These are phyloP conservation scores for Xylocopa sonorina DNA, from an alignment of 1,140 invertebrate species.

Conservation along the genomic window DNA sequence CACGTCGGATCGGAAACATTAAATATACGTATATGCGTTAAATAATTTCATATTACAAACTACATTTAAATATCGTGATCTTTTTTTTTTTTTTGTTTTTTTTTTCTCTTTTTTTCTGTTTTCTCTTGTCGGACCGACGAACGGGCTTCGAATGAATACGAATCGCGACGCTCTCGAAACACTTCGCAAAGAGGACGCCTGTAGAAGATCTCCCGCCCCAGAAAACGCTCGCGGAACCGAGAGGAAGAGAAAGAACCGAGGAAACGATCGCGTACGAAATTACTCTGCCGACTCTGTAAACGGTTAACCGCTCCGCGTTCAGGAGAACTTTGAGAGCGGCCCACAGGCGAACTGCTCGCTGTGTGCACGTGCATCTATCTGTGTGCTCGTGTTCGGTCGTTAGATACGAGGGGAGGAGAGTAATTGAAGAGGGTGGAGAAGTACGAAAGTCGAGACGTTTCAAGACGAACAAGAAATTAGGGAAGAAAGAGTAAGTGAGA, in stretches of 20 bases:
- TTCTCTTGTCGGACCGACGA: slow-evolving; percentile 5
- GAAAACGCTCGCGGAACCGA: background rate
- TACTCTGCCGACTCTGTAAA: slow-evolving; percentile 23
- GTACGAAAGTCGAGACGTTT: background rate
- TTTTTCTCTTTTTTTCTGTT: too few species aligned
- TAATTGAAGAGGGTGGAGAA: background rate
- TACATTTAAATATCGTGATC: too few species aligned
- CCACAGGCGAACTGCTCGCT: background rate
- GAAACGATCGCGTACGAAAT: background rate
- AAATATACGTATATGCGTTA: slow-evolving; percentile 25
- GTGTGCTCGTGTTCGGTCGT: background rate
- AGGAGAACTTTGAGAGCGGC: background rate
- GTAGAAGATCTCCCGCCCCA: background rate
- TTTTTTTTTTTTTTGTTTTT: too few species aligned
- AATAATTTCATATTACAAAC: background rate
- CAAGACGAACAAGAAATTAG: background rate
- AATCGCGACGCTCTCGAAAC: background rate
- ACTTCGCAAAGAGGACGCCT: background rate
- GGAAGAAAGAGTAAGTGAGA: too few species aligned
- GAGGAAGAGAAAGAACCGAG: slow-evolving; percentile 2
- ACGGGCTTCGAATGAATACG: background rate
- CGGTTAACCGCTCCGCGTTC: slow-evolving; percentile 18
- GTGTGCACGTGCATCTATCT: too few species aligned
- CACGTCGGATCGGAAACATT: slow-evolving; percentile 2
- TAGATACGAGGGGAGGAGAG: background rate